These are phyloP conservation scores for Cistogaster globosa DNA, from an alignment of 2,888 invertebrate genomes.

Conservation along the genomic window DNA sequence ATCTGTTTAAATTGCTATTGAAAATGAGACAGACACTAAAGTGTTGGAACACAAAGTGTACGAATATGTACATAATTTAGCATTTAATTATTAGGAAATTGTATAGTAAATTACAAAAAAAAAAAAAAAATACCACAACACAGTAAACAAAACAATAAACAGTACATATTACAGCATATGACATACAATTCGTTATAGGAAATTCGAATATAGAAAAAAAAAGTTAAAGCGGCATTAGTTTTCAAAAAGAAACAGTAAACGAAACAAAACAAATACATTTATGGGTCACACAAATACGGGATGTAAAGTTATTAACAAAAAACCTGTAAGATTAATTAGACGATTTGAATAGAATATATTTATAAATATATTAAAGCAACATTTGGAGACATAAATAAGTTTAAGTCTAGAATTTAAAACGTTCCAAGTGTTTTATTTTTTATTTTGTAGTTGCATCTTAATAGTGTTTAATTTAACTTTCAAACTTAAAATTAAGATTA, in stretches of 20 bases:
- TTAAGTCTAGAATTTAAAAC: conserved; percentile 15
- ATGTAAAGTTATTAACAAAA: conserved; percentile 42
- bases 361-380: neutral
- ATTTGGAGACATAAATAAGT: no score
- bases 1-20: conserved; percentile 58
- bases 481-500: conserved; percentile 21
- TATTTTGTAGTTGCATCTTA: neutral
- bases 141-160: conserved; percentile 42
- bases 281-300: conserved; percentile 45
- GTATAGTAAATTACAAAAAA: conserved; percentile 41
- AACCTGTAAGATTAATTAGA: conserved; percentile 46
- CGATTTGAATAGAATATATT: conserved; percentile 29
- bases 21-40: conserved; percentile 55
- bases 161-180: conserved; percentile 4
- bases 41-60: conserved; percentile 43
- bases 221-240: conserved; percentile 33
- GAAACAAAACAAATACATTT: conserved; percentile 20
- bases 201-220: conserved; percentile 20
- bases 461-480: conserved; percentile 1
- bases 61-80: conserved; percentile 63
- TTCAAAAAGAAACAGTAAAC: neutral
- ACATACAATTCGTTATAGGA: conserved; percentile 41
- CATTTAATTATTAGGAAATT: conserved; percentile 69
- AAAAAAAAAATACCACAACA: conserved; percentile 38
- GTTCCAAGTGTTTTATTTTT: conserved; percentile 39